These are phyloP conservation scores for Sciurus carolinensis DNA, from an alignment of 2,797 vertebrate species.

Conservation along the genomic window DNA sequence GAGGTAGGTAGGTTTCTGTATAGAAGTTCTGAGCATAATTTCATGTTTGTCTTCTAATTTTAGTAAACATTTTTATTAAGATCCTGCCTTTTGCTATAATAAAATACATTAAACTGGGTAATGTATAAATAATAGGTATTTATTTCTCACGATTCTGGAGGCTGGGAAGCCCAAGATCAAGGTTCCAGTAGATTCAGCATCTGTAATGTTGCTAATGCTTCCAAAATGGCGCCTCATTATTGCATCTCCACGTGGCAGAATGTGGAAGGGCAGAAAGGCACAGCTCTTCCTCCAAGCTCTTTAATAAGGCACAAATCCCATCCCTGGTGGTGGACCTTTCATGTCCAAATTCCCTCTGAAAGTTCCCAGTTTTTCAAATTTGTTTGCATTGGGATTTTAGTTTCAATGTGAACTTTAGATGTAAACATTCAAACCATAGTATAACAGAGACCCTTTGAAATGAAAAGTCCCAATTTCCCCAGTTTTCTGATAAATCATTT, in stretches of 20 bases:
- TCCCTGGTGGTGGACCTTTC: background rate
- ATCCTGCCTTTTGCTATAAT: background rate
- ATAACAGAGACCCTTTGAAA: background rate
- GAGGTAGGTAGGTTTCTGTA: background rate
- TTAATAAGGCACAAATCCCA: background rate
- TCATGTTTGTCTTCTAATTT: conserved; percentile 36
- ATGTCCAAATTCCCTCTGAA: background rate
- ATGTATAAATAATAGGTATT: background rate
- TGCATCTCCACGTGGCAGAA: background rate
- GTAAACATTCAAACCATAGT: background rate
- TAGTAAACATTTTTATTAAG: conserved; percentile 21
- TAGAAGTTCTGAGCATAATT: background rate
- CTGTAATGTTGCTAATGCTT: background rate
- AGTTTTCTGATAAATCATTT: no score
- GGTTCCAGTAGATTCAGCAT: background rate
- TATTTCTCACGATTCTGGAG: background rate
- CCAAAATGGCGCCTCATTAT: background rate
- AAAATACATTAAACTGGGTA: background rate
- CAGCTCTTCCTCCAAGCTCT: no score
- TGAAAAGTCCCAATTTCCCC: background rate
- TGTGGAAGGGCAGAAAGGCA: background rate
- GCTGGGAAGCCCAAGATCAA: background rate
- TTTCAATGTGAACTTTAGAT: background rate
- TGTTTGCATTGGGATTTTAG: background rate
- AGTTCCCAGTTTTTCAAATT: background rate